Percentiles rank a stretch among this genome's conserved stretches.
Conservation (phyloP, 2,888 invertebrate species). For the Psylliodes chrysocephalus region DNA sequence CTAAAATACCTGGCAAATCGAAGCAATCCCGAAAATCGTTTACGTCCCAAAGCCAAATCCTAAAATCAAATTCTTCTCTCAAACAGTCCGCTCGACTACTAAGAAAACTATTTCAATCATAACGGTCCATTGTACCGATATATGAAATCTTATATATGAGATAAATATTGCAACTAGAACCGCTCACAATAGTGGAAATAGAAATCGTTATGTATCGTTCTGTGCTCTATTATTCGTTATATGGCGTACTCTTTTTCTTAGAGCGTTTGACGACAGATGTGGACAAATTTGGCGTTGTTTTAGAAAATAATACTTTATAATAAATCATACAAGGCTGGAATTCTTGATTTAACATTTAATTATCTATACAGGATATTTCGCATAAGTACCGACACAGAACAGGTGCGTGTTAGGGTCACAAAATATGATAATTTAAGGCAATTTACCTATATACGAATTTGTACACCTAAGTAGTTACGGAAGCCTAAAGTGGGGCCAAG, state of each 20-base stretch:
- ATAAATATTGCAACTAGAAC: not conserved
- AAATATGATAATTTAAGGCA: no score
- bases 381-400: no score
- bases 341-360: no score
- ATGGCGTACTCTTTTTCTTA: not conserved
- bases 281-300: not conserved
- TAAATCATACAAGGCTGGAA: no score
- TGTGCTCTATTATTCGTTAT: not conserved
- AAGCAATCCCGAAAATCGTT: not conserved
- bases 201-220: not conserved
- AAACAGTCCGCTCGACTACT: not conserved
- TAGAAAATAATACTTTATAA: no score
- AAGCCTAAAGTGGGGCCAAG: no score
- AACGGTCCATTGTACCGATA: conserved; percentile 12
- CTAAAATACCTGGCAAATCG: not conserved
- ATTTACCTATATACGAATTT: no score
- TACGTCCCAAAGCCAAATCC: not conserved
- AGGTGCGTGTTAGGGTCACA: no score
- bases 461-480: no score
- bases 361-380: no score
- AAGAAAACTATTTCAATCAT: conserved; percentile 16
- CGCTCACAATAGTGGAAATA: not conserved
- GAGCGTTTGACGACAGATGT: not conserved
- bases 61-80: conserved; percentile 3
- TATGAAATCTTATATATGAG: not conserved